Evolutionary conservation across 2,113 vertebrate species (phyloP).

Genomic region (Zapornia atra): DNA sequence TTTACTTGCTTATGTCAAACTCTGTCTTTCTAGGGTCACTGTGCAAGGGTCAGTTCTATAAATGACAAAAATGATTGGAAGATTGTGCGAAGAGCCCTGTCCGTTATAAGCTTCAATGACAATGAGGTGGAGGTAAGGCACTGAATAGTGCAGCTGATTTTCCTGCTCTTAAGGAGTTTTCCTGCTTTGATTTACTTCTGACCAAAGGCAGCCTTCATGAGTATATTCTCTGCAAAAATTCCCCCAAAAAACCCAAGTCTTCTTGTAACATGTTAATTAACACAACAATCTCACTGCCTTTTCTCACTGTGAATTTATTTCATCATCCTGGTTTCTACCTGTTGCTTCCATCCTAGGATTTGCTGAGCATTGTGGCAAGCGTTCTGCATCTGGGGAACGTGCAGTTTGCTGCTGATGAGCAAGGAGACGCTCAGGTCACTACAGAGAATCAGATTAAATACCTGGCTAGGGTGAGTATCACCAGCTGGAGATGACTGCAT

Average conservation of each 20-base stretch:
- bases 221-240: neutral
- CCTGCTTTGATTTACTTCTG: neutral
- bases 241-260: neutral
- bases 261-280: neutral
- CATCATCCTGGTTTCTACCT: neutral
- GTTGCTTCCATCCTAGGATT: conserved; percentile 76
- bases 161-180: neutral
- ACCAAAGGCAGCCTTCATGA: neutral
- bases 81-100: conserved; percentile 87
- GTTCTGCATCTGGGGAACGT: conserved; percentile 95
- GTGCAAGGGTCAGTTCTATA: conserved; percentile 97
- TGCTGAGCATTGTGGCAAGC: conserved; percentile 93
- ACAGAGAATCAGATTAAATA: conserved; percentile 96
- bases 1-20: neutral
- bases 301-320: neutral
- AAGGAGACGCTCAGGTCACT: conserved; percentile 87
- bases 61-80: conserved; percentile 98
- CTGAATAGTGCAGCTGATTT: neutral
- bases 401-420: conserved; percentile 89
- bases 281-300: neutral
- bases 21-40: conserved; percentile 85
- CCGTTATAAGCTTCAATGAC: conserved; percentile 89
- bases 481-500: neutral
- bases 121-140: conserved; percentile 90
- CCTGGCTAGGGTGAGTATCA: conserved; percentile 85